phyloP scores from a whole-genome alignment of 2,888 invertebrate species.

The Galerucella pusilla region DNA sequence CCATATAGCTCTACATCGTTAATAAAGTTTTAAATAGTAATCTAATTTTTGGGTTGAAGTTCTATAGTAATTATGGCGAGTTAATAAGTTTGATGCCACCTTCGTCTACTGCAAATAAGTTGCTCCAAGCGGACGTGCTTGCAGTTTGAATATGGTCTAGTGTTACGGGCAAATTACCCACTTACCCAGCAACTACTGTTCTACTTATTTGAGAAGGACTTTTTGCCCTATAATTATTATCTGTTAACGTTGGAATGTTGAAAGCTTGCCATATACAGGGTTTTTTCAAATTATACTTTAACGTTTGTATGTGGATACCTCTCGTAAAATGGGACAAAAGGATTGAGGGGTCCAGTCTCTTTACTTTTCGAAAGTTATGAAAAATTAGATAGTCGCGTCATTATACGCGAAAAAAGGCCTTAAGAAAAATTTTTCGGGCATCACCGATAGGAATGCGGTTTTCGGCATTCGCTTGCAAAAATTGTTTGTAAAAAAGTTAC shows the following conservation, averaged over 20 bases:
- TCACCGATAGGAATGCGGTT: too few species aligned
- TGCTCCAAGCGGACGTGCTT: slow-evolving; percentile 17
- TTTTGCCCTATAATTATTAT: neutral
- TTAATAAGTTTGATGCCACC: slow-evolving; percentile 48
- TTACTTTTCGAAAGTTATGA: too few species aligned
- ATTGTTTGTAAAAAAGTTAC: too few species aligned
- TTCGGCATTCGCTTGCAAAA: too few species aligned
- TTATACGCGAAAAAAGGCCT: too few species aligned
- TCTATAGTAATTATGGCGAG: slow-evolving; percentile 50
- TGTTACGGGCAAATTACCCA: slow-evolving; percentile 16
- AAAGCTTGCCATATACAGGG: neutral
- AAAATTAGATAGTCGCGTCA: too few species aligned
- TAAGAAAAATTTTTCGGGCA: too few species aligned
- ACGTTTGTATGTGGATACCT: too few species aligned
- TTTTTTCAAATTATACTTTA: too few species aligned
- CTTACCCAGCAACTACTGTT: neutral
- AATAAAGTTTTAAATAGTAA: slow-evolving; percentile 53
- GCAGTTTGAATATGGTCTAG: slow-evolving; percentile 15
- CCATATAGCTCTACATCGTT: slow-evolving; percentile 41
- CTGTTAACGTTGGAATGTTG: neutral
- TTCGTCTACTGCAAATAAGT: slow-evolving; percentile 38
- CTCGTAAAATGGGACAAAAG: too few species aligned
- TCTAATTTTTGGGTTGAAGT: slow-evolving; percentile 49
- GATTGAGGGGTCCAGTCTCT: too few species aligned
- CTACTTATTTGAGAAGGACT: neutral